phyloP scores from a whole-genome alignment of 2,888 invertebrate genomes.

The Rhogogaster chlorosoma region DNA sequence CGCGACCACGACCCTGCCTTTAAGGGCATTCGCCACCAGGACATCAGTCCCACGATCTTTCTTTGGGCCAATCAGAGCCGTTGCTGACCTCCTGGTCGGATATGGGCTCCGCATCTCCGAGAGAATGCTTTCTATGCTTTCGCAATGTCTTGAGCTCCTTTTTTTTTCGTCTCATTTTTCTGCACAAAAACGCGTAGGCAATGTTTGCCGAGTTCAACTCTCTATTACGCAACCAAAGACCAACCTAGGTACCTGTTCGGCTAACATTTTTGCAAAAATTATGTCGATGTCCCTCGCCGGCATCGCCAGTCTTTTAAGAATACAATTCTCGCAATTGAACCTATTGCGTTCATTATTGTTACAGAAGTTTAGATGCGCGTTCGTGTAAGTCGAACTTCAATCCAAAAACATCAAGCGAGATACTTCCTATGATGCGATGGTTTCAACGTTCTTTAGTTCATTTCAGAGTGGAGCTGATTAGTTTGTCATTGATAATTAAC shows the following conservation, averaged over 20 bases:
- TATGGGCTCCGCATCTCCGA: slow-evolving; percentile 39
- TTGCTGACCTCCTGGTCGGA: background rate
- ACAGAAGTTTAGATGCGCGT: too few species aligned
- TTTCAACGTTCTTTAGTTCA: background rate
- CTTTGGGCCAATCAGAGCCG: slow-evolving; percentile 22
- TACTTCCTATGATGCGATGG: background rate
- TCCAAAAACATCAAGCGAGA: background rate
- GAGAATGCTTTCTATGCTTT: slow-evolving; percentile 51
- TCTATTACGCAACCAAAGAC: slow-evolving; percentile 25
- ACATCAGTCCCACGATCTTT: slow-evolving; percentile 57
- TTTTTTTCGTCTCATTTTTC: slow-evolving; percentile 35
- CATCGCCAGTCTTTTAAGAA: background rate
- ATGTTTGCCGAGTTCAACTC: slow-evolving; percentile 44
- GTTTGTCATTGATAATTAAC: background rate
- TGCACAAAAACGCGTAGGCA: slow-evolving; percentile 45
- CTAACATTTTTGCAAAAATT: background rate
- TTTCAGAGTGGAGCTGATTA: background rate
- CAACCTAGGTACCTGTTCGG: slow-evolving; percentile 25
- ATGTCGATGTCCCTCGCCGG: background rate
- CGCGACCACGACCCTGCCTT: slow-evolving; percentile 59
- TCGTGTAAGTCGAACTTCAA: background rate
- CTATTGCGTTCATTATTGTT: background rate
- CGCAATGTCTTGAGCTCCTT: slow-evolving; percentile 35
- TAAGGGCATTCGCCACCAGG: slow-evolving; percentile 57
- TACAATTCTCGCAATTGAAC: background rate